These are phyloP conservation scores for Furnarius figulus DNA, from an alignment of 2,113 vertebrate species.

Conservation along the genomic window DNA sequence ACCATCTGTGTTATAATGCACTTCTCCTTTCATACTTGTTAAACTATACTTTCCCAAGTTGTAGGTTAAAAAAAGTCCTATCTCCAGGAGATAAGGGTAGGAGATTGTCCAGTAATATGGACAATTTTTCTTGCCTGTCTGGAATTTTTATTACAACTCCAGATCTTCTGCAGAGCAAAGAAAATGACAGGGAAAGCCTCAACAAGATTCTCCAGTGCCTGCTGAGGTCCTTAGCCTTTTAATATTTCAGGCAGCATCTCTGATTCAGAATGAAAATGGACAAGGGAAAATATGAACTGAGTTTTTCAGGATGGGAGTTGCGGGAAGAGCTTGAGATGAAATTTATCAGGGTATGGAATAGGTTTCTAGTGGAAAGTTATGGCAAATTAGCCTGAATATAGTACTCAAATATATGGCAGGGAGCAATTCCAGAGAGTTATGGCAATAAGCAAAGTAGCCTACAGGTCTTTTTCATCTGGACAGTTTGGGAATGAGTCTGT, in stretches of 20 bases:
- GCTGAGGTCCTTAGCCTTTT: not conserved
- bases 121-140: not conserved
- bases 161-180: not conserved
- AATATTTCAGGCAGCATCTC: slow-evolving; percentile 8
- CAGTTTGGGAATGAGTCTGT: slow-evolving; percentile 52
- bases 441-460: slow-evolving; percentile 35
- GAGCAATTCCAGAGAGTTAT: slow-evolving; percentile 34
- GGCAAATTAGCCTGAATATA: slow-evolving; percentile 51
- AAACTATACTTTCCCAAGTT: not conserved
- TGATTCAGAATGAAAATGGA: not conserved
- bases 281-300: not conserved
- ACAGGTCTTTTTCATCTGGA: slow-evolving; percentile 42
- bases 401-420: slow-evolving; percentile 34
- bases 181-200: not conserved
- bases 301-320: not conserved
- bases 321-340: not conserved
- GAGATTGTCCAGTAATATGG: not conserved
- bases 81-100: not conserved
- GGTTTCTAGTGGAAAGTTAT: slow-evolving; percentile 20
- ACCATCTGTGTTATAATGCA: not conserved
- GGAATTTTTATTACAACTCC: not conserved
- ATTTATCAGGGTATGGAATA: slow-evolving; percentile 11
- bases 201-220: not conserved
- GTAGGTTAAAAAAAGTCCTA: not conserved
- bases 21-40: not conserved